Percentiles rank a stretch among this genome's conserved stretches.
Evolutionary conservation across 2,113 vertebrate species (phyloP).

Genomic region (Oryzias javanicus): DNA sequence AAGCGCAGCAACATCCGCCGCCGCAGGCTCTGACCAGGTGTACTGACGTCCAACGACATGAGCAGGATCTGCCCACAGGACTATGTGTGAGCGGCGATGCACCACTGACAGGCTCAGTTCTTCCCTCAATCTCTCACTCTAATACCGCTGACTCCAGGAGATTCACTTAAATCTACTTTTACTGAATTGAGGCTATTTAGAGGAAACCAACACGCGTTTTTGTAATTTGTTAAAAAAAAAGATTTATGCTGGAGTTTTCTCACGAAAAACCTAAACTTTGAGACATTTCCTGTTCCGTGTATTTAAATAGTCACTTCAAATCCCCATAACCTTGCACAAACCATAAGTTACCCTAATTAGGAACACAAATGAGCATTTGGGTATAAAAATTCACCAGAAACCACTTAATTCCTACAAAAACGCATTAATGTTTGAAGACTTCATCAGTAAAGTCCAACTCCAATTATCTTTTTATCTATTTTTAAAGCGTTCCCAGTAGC

Average conservation of each 20-base stretch:
- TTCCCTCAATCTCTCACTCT: constrained; percentile 12
- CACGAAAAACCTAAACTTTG: not conserved
- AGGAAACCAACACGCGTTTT: not conserved
- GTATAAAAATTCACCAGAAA: no score
- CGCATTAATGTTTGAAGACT: no score
- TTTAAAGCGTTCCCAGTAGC: no score
- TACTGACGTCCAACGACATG: constrained; percentile 44
- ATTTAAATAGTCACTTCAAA: not conserved
- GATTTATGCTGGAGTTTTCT: no score
- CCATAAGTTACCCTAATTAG: no score
- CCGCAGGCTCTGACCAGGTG: constrained; percentile 60
- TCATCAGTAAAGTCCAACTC: no score
- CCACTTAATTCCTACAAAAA: no score
- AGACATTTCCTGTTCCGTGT: not conserved
- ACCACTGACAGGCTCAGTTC: constrained; percentile 41
- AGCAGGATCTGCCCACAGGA: constrained; percentile 36
- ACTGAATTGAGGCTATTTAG: not conserved
- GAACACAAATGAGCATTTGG: no score
- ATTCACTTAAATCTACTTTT: constrained; percentile 3
- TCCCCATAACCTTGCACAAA: no score
- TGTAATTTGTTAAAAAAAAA: no score
- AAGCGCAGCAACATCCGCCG: constrained; percentile 46
- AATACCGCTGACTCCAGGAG: constrained; percentile 1
- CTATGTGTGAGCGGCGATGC: not conserved
- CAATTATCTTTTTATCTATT: no score